A percentile compares a stretch with the other conserved stretches of the same genome.
These are phyloP conservation scores for Aphaenogaster rudis DNA, from an alignment of 1,140 invertebrate genomes.

Conservation along the genomic window DNA sequence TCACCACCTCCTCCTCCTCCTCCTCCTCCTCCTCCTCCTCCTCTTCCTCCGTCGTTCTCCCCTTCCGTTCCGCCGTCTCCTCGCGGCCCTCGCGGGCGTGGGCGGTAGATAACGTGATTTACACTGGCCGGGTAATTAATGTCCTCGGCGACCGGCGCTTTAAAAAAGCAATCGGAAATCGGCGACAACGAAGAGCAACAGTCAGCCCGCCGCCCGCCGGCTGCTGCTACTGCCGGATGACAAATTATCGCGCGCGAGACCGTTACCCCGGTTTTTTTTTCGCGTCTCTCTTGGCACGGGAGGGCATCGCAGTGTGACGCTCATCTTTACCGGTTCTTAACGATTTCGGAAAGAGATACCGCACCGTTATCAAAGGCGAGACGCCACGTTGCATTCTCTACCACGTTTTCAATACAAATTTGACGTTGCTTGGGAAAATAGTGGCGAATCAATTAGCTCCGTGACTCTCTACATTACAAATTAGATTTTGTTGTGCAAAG, in stretches of 20 bases:
- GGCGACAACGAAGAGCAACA: constrained; percentile 79
- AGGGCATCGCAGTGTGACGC: constrained; percentile 25
- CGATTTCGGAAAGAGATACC: constrained; percentile 29
- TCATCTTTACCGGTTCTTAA: constrained; percentile 40
- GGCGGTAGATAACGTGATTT: constrained; percentile 83
- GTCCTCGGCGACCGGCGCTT: constrained; percentile 76
- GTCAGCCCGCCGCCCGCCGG: constrained; percentile 67
- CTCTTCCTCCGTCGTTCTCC: not conserved
- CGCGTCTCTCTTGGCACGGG: constrained; percentile 29
- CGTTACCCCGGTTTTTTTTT: constrained; percentile 53
- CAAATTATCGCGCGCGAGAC: constrained; percentile 79
- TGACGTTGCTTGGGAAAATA: constrained; percentile 2
- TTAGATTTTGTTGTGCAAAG: not conserved
- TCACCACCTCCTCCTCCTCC: not conserved
- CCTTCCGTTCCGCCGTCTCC: constrained; percentile 35
- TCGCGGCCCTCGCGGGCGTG: constrained; percentile 63
- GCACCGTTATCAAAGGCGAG: constrained; percentile 19
- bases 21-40: not conserved
- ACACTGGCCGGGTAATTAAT: constrained; percentile 82
- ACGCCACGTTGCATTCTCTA: not conserved
- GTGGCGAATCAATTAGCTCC: not conserved
- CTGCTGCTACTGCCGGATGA: constrained; percentile 65
- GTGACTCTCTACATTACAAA: not conserved
- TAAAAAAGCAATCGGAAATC: constrained; percentile 84
- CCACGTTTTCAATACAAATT: not conserved